Percentiles rank a stretch among this genome's conserved stretches.
Evolutionary conservation across 2,888 invertebrate species (phyloP).

Genomic region (Dasypogon diadema): DNA sequence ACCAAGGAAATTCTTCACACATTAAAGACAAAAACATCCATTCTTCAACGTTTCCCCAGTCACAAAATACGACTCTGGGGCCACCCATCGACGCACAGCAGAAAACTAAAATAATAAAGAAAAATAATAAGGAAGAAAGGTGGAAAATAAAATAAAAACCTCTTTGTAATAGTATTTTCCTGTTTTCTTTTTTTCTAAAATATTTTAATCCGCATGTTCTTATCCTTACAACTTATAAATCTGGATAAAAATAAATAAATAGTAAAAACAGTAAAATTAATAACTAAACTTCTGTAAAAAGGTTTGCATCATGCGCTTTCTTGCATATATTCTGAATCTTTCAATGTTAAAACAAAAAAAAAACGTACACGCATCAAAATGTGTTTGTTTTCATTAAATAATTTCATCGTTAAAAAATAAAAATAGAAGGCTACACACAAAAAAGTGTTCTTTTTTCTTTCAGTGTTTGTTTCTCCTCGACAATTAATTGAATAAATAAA

Average conservation of each 20-base stretch:
- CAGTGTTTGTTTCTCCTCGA: no score
- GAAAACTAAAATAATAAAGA: neutral
- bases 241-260: conserved; percentile 50
- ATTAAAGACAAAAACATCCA: neutral
- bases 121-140: neutral
- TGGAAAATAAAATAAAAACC: conserved; percentile 21
- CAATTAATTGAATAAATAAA: no score
- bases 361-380: conserved; percentile 3
- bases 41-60: neutral
- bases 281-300: conserved; percentile 20
- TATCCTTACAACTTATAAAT: conserved; percentile 37
- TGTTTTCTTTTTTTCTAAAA: conserved; percentile 41
- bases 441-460: no score
- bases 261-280: conserved; percentile 48
- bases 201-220: conserved; percentile 27
- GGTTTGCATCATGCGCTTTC: neutral
- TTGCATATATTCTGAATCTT: neutral
- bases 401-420: neutral
- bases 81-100: neutral
- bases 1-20: neutral
- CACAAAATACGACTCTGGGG: no score
- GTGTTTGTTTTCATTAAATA: neutral
- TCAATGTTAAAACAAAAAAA: neutral
- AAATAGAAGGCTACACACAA: no score
- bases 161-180: conserved; percentile 32